Conservation (phyloP, 2,888 invertebrate species). For the Drosophila incognita region DNA sequence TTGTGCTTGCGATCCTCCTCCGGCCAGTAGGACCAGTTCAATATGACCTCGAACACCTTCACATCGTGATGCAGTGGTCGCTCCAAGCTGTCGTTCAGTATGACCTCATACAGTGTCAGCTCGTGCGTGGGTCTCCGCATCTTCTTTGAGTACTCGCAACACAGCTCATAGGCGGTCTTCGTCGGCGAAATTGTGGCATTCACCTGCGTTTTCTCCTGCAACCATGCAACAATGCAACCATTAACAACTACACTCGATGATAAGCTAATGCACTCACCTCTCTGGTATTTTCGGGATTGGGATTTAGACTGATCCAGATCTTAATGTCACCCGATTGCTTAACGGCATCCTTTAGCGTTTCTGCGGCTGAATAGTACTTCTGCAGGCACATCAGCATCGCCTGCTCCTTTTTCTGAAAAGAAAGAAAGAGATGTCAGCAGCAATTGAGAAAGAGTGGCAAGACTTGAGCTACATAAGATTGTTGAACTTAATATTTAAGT, state of each 20-base stretch:
- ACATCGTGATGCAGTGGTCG: conserved; percentile 92
- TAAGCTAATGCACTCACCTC: conserved; percentile 85
- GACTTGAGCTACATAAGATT: background rate
- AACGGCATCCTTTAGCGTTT: conserved; percentile 87
- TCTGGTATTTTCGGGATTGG: conserved; percentile 88
- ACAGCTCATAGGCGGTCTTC: conserved; percentile 91
- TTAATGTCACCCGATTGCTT: conserved; percentile 92
- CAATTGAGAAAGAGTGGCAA: background rate
- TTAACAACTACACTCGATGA: background rate
- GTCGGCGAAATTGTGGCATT: conserved; percentile 88
- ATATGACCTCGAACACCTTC: conserved; percentile 85
- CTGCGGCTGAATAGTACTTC: conserved; percentile 88
- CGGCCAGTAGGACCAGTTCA: conserved; percentile 95
- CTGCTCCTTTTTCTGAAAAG: conserved; percentile 86
- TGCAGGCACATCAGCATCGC: conserved; percentile 91
- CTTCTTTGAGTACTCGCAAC: conserved; percentile 89
- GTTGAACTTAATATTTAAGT: background rate
- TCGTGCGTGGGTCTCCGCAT: conserved; percentile 89
- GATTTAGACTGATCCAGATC: conserved; percentile 89
- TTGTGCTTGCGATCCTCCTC: conserved; percentile 94
- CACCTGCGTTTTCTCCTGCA: conserved; percentile 83
- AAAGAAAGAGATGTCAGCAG: background rate
- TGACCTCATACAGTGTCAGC: conserved; percentile 92
- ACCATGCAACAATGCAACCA: conserved; percentile 1
- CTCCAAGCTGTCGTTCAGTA: conserved; percentile 90